Conservation (phyloP, 64 coral and sea anemone genomes). For the Porites australiensis region DNA sequence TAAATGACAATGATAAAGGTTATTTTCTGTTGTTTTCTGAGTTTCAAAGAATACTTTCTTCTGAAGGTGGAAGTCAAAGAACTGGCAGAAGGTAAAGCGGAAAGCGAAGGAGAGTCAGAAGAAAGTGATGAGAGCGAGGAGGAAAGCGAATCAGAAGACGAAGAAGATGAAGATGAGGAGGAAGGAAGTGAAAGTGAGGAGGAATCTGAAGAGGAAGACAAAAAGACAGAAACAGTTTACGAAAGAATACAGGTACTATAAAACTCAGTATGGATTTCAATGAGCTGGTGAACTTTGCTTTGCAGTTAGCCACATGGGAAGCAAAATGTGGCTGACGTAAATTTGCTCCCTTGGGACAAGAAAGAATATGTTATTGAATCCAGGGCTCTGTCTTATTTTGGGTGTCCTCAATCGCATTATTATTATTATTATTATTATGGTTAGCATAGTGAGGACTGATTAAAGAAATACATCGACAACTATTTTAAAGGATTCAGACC, state of each 20-base stretch:
- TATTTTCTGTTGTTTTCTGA: neutral
- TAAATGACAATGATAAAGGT: too few species aligned
- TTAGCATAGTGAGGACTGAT: too few species aligned
- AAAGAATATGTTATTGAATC: too few species aligned
- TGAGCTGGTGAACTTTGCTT: too few species aligned
- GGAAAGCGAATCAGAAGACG: slow-evolving; percentile 67
- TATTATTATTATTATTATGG: too few species aligned
- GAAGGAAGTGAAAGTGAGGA: slow-evolving; percentile 77
- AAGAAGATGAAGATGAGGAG: slow-evolving; percentile 74
- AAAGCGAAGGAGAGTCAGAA: slow-evolving; percentile 72
- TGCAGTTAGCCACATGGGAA: too few species aligned
- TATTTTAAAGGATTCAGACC: too few species aligned
- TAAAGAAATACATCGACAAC: too few species aligned
- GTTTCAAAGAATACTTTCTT: neutral
- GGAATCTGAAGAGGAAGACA: slow-evolving; percentile 44
- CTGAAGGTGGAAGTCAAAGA: slow-evolving; percentile 25
- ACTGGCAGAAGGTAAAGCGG: slow-evolving; percentile 30
- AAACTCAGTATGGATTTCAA: neutral
- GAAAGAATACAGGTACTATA: slow-evolving; percentile 70
- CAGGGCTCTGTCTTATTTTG: too few species aligned
- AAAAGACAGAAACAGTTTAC: slow-evolving; percentile 69
- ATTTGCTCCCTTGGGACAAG: too few species aligned
- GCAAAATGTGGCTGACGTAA: too few species aligned
- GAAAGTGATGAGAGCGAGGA: slow-evolving; percentile 67
- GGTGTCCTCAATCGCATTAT: too few species aligned